Base-by-base conservation (phyloP, 2,797 vertebrate species). In the Natrix natrix region DNA sequence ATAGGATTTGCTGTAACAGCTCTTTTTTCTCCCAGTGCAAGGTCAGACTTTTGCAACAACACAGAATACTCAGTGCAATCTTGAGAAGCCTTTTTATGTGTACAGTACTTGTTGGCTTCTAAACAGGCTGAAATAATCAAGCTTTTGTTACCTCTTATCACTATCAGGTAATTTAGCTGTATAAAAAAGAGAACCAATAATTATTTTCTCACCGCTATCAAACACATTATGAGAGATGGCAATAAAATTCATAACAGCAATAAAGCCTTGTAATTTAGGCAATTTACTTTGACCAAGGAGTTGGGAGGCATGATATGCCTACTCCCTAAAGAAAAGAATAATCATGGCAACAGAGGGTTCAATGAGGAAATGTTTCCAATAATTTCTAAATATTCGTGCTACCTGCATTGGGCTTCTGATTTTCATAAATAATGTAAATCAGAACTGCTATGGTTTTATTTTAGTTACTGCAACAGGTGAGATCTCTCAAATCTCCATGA, bases 131-230 rank as follows among this genome's bases (percentile, higher is more conserved):
- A 93, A 97, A 63, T 93, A 66, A 92, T 90, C 11, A 26, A 91
- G 92, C 93, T 94, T 95, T 66, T 94, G 78, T 86, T 92, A 91
- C 93, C 93, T 54, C 88, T 95, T 94, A 94, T 90, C 94, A 95
- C 56, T 26, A 96, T 95, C 69, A 95, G 96, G 92, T 60, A 93
- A 93, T 92, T 86, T 20, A 95, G 93, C 91, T 87, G 86, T 86
- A 92, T 69, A 93, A 90, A 90, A 90, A 74, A 93, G 7, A 90
- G 93, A 94, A 0, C 1, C 20, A 92, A 92, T 94, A 92, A 93
- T 88, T 95, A 92, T 95, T 96, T 95, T 86, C 74, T 83, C 92
- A 87, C 66, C 93, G 91, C 52, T 94, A 96, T 95, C 92, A 94
- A 92, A 95, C 78, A 4, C 32, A 87, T 94, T 88, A 22, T 92